These are phyloP conservation scores for Calliopum simillimum DNA, from an alignment of 2,888 invertebrate genomes.

Conservation along the genomic window DNA sequence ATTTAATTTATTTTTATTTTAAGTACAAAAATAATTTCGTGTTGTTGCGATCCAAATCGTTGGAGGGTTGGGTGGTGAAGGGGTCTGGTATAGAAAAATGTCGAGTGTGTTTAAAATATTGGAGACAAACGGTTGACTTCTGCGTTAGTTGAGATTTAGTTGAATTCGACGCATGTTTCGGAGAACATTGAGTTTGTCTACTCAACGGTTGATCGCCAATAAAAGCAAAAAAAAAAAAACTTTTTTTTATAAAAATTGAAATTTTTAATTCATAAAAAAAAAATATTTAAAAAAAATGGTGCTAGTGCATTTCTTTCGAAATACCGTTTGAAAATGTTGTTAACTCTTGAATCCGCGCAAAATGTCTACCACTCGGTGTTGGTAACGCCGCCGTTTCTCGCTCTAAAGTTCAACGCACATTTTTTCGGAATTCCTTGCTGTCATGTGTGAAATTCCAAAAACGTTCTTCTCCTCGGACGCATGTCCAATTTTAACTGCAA, in stretches of 20 bases:
- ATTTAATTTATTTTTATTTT: conserved; percentile 57
- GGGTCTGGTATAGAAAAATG: background rate
- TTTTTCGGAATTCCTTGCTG: conserved; percentile 46
- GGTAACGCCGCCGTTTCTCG: background rate
- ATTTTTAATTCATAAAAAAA: background rate
- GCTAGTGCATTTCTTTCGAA: background rate
- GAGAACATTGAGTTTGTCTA: conserved; percentile 54
- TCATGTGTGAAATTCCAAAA: conserved; percentile 56
- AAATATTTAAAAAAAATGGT: no score
- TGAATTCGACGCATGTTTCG: conserved; percentile 61
- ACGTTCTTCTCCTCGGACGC: background rate
- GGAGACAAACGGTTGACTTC: conserved; percentile 60
- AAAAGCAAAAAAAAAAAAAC: background rate
- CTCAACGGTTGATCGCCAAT: background rate
- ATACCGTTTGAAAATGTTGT: background rate
- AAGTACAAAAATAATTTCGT: conserved; percentile 59
- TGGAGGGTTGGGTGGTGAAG: no score
- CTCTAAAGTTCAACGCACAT: conserved; percentile 31
- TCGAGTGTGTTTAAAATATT: conserved; percentile 57
- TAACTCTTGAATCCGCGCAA: background rate
- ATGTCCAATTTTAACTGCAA: background rate
- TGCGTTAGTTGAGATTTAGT: conserved; percentile 58
- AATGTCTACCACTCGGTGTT: background rate
- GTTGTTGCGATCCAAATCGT: background rate
- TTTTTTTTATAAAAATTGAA: background rate